Conservation (phyloP, 2,888 invertebrate genomes). For the Aproaerema taeniolella region DNA sequence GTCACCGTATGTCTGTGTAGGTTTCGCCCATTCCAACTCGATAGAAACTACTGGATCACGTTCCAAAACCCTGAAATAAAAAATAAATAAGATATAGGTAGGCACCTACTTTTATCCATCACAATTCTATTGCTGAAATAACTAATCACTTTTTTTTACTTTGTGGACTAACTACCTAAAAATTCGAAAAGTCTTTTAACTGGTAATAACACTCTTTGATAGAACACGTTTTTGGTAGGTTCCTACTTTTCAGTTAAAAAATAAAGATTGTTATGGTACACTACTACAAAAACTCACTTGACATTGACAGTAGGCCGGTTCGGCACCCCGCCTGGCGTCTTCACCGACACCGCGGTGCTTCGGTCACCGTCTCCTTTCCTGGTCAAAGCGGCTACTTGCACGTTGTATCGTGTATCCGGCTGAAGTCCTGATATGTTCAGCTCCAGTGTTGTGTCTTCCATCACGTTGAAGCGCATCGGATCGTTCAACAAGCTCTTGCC, state of each 20-base stretch:
- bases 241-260: too few species aligned
- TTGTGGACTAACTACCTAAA: too few species aligned
- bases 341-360: slow-evolving; percentile 89
- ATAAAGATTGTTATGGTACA: too few species aligned
- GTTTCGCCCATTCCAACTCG: slow-evolving; percentile 94
- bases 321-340: slow-evolving; percentile 96
- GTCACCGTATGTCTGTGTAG: slow-evolving; percentile 92
- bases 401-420: slow-evolving; percentile 95
- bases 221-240: too few species aligned
- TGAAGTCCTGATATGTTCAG: slow-evolving; percentile 93
- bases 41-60: slow-evolving; percentile 92
- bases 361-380: slow-evolving; percentile 97
- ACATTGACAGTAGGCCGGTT: slow-evolving; percentile 88
- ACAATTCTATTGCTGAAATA: too few species aligned
- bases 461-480: slow-evolving; percentile 91
- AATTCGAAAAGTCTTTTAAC: too few species aligned
- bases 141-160: too few species aligned
- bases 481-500: slow-evolving; percentile 89
- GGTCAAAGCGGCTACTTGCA: slow-evolving; percentile 97
- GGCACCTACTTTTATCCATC: too few species aligned
- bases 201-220: too few species aligned
- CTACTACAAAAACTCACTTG: slow-evolving; percentile 85
- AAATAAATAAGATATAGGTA: too few species aligned
- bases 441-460: slow-evolving; percentile 86
- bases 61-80: slow-evolving; percentile 83